Base-by-base conservation (phyloP, 2,797 vertebrate species). In the Labeo calbasu region DNA sequence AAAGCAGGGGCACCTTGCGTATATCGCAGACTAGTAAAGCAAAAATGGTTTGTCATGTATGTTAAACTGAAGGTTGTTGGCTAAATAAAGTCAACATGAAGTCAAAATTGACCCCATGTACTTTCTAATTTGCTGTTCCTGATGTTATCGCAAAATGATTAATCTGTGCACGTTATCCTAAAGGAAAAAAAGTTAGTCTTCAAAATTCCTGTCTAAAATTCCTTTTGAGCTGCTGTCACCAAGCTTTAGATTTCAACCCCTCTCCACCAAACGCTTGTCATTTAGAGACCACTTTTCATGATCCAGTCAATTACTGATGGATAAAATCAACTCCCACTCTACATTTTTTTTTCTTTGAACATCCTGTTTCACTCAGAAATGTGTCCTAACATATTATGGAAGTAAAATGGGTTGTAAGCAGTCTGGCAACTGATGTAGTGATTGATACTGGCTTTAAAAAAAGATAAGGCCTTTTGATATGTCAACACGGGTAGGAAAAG, bases 361-460 rank as follows among this genome's bases (percentile, higher is more conserved):
- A 69, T 23, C 13, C 12, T 17, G n/a, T 71, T 71, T 50, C 14
- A 25, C 7, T 71, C n/a, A 46, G 21, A 70, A 70, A 70, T 43
- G 6, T 51, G 50, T 73, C 48, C 17, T 9, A 55, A 21, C 23
- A 55, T 15, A 36, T 73, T 73, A 53, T 25, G 19, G 50, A 32
- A 13, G 8, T 75, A 53, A 53, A 53, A 53, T 10, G 3, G 15
- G 46, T 32, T 51, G 4, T 21, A 53, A 75, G 23, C 71, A 73
- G 50, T 53, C 50, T 55, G 71, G 11, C 17, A 55, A 28, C 23
- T 55, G 3, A 51, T 72, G 5, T 72, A 50, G 70, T 8, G 9
- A 51, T 75, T 53, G 25, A 75, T 55, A 75, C 19, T 51, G 25
- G 71, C 50, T 73, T 68, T 7, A 12, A 48, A 72, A 25, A 50